phyloP scores from a whole-genome alignment of 1,140 invertebrate genomes.

The Drosophila ficusphila region DNA sequence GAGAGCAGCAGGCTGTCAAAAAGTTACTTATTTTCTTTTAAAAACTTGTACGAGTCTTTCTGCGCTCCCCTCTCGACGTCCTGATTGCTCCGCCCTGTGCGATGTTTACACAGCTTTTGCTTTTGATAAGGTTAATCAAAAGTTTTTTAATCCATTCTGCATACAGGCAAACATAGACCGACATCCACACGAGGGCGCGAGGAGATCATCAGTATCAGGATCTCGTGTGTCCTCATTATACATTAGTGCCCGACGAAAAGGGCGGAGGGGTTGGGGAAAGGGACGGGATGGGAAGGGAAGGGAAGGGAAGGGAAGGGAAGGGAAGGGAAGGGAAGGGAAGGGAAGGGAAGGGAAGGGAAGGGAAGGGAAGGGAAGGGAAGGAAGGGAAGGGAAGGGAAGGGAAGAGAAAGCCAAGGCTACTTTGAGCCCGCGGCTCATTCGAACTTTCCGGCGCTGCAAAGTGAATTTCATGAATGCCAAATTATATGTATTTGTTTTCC shows the following conservation, averaged over 20 bases:
- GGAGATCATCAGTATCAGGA: conserved; percentile 64
- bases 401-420: conserved; percentile 24
- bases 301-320: conserved; percentile 1
- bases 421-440: conserved; percentile 68
- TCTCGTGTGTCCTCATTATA: conserved; percentile 79
- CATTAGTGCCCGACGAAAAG: conserved; percentile 33
- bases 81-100: conserved; percentile 69
- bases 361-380: conserved; percentile 1
- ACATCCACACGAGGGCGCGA: conserved; percentile 14
- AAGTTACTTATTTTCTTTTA: conserved; percentile 83
- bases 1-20: conserved; percentile 70
- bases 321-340: conserved; percentile 1
- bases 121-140: conserved; percentile 84
- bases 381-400: background rate
- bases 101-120: conserved; percentile 79
- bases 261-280: no score
- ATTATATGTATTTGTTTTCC: conserved; percentile 79
- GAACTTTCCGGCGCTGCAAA: conserved; percentile 66
- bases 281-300: no score
- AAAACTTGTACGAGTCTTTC: conserved; percentile 79
- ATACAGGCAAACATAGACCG: conserved; percentile 76
- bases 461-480: conserved; percentile 81
- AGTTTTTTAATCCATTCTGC: conserved; percentile 83
- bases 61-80: conserved; percentile 28
- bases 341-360: conserved; percentile 1